Evolutionary conservation across 1,140 invertebrate genomes (phyloP), one percentile per base, ranked within the genome.

Genomic region (Ectropis grisescens): DNA sequence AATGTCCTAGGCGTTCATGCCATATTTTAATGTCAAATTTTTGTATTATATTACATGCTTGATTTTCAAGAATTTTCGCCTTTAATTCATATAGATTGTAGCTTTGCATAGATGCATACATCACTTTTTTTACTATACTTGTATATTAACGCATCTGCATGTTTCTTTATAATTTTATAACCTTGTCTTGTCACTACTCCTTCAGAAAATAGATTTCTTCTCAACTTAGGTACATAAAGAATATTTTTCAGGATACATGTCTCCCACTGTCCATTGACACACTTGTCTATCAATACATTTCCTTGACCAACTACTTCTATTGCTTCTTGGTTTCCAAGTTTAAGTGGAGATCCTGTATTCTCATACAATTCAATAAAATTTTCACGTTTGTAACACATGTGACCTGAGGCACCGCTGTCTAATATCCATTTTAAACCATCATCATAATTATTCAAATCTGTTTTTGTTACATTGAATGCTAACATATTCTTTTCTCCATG

Each of bases 1-100:
- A 16, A 11, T 49, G 41, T 13, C 49, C 40, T 24, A 51, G 13
- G 5, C 52, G 11, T 29, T 46, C 41, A 41, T 46, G 44, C 47
- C 48, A 52, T 7, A 35, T 30, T 31, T 45, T 45, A 23, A 45
- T 3, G 25, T 45, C 32, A 1, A 23, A 29, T 35, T 29, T 41
- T 37, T 49, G 47, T 3, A 49, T 41, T 9, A 44, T 7, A 38
- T 49, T 49, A 38, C 41, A 44, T 1, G 4, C 23, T 37, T 29
- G 14, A 30, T 37, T 15, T 30, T 15, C 3, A 11, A 49, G 9
- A 26, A 37, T 43, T 44, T 40, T 43, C 7, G 41, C 13, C 8
- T 40, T 22, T 30, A 43, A 33, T 13, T 43, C 40, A 48, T 42
- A 48, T 19, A 48, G 22, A 29, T 48, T 48, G 16, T 40, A 33